A percentile compares a stretch with the other conserved stretches of the same genome.
Conservation (phyloP, 2,113 vertebrate genomes). For the Panurus biarmicus region DNA sequence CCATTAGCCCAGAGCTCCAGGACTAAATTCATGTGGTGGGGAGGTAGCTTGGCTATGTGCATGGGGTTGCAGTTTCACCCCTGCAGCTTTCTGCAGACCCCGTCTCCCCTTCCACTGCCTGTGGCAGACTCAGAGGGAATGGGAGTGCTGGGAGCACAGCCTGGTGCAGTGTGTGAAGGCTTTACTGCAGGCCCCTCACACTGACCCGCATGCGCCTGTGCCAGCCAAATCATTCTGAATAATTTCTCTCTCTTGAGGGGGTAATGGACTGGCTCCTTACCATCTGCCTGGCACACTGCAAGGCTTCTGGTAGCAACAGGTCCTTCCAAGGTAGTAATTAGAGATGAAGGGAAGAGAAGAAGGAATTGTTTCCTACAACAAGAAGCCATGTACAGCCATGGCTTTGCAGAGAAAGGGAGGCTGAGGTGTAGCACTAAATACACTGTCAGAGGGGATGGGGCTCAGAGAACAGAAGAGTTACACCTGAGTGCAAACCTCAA, state of each 20-base stretch:
- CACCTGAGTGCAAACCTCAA: neutral
- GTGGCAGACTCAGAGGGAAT: accelerated
- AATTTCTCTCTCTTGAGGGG: constrained; percentile 12
- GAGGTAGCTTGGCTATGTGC: neutral
- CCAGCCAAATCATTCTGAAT: constrained; percentile 52
- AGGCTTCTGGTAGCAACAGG: constrained; percentile 20
- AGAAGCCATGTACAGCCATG: neutral
- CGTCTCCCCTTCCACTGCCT: neutral
- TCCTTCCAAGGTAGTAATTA: neutral
- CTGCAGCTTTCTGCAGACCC: neutral
- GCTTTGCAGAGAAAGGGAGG: neutral
- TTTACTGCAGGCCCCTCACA: neutral
- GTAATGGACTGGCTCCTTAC: constrained; percentile 40
- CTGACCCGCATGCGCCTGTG: neutral
- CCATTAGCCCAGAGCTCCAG: neutral
- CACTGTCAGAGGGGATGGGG: neutral
- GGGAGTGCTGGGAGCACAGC: neutral
- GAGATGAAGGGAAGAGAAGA: neutral
- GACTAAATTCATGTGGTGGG: neutral
- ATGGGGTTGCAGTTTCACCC: neutral
- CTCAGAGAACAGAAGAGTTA: neutral
- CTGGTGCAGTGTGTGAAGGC: neutral
- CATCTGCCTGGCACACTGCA: constrained; percentile 37
- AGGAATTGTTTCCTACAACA: neutral
- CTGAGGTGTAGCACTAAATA: neutral